Conservation (phyloP, 2,113 vertebrate genomes). For the Morone chrysops region DNA sequence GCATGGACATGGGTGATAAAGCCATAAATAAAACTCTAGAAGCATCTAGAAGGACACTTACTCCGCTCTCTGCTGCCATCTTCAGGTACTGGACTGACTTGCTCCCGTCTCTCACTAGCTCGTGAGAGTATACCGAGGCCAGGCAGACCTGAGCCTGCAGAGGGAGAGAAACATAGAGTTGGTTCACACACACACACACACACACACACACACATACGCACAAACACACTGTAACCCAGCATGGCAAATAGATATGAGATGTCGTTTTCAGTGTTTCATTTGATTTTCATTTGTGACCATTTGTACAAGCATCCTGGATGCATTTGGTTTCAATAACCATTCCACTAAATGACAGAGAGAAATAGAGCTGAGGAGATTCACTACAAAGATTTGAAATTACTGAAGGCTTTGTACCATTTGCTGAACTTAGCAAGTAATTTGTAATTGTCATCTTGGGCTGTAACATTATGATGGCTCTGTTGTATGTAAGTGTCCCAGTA, state of each 20-base stretch:
- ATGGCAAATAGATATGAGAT: background rate
- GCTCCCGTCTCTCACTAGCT: constrained; percentile 76
- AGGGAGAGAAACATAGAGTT: background rate
- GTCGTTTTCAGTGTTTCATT: too few relatives aligned
- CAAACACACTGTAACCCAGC: background rate
- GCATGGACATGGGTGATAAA: background rate
- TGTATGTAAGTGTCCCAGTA: too few relatives aligned
- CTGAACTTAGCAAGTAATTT: too few relatives aligned
- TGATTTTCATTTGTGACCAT: too few relatives aligned
- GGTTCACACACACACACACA: too few relatives aligned
- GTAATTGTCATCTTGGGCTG: too few relatives aligned
- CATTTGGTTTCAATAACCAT: too few relatives aligned
- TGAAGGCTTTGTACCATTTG: background rate
- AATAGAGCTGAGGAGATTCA: too few relatives aligned
- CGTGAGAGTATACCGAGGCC: constrained; percentile 88
- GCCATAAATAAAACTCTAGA: constrained; percentile 41
- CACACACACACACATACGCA: too few relatives aligned
- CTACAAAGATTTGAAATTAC: background rate
- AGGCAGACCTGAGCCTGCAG: constrained; percentile 92
- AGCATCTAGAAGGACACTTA: constrained; percentile 69
- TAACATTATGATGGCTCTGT: too few relatives aligned
- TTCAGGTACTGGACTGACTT: constrained; percentile 87
- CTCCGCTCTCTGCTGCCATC: constrained; percentile 89
- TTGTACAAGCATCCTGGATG: too few relatives aligned
- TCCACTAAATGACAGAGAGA: too few relatives aligned